Evolutionary conservation across 1,140 invertebrate species (phyloP), one percentile per base, ranked within the genome.

Genomic region (Thaumatotibia leucotreta): DNA sequence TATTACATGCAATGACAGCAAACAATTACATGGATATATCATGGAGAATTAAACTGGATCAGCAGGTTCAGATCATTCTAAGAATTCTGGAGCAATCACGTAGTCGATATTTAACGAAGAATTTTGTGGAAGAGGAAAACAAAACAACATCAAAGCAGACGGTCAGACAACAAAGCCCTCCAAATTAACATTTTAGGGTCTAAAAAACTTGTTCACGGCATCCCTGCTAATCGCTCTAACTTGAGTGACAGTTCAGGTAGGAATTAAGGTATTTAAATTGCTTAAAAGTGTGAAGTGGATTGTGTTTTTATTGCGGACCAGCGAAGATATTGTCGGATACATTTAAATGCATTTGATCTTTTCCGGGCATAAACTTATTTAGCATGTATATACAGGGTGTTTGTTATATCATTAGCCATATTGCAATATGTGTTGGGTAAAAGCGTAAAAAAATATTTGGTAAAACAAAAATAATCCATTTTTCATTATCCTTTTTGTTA

Each of bases 301-400:
- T 63, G 32, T 33, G 66, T 67, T 67, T 63, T 67, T 67, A 61
- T 35, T 23, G 23, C n/a, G 24, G 8, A 11, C 22, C 6, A 9
- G 10, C 5, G 33, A 54, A 35, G 61, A 49, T 49, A 35, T 67
- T 39, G 17, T 17, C 3, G 20, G 32, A 29, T 27, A 58, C 64
- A 70, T 66, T 66, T 64, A 66, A 61, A 66, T n/a, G 64, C 66
- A 31, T 54, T 54, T 24, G 11, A n/a, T 54, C 4, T n/a, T 5
- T n/a, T n/a, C n/a, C n/a, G n/a, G n/a, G n/a, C n/a, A n/a, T n/a
- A n/a, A n/a, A n/a, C n/a, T n/a, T n/a, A n/a, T n/a, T n/a, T n/a
- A n/a, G n/a, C n/a, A n/a, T n/a, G n/a, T n/a, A n/a, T n/a, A n/a
- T n/a, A n/a, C n/a, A n/a, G n/a, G n/a, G n/a, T n/a, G n/a, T n/a